Percentiles rank a stretch among this genome's conserved stretches.
phyloP scores from a whole-genome alignment of 2,888 invertebrate genomes.

The Leptodirus hochenwartii region DNA sequence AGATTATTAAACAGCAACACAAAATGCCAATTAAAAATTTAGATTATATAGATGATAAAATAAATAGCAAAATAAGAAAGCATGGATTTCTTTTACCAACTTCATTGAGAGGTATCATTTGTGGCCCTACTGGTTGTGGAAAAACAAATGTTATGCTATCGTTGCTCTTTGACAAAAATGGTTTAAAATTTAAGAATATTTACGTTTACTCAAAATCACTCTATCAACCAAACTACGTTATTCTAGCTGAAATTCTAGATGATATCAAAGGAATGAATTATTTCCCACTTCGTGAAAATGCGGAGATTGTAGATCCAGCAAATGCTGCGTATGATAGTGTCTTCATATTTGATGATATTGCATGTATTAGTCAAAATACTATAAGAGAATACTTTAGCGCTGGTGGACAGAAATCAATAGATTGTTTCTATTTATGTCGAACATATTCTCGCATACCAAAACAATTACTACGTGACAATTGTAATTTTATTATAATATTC shows the following conservation, averaged over 20 bases:
- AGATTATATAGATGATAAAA: conserved; percentile 2
- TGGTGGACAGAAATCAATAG: too few species aligned
- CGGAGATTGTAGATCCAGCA: conserved; percentile 6
- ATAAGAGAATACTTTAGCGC: too few species aligned
- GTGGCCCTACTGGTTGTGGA: conserved; percentile 19
- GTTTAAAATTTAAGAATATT: conserved; percentile 21
- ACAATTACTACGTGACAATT: too few species aligned
- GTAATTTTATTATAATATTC: too few species aligned
- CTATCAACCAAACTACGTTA: conserved; percentile 18
- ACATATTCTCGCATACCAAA: too few species aligned
- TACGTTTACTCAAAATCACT: conserved; percentile 20
- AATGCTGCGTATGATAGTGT: conserved; percentile 6
- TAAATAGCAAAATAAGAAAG: conserved; percentile 4
- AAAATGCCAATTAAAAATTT: conserved; percentile 6
- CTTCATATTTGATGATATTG: too few species aligned
- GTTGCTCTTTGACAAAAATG: conserved; percentile 19
- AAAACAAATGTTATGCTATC: conserved; percentile 22
- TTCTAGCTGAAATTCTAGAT: conserved; percentile 12
- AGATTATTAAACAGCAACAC: conserved; percentile 6
- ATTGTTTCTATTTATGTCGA: too few species aligned
- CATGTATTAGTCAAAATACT: too few species aligned
- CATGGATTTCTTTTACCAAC: conserved; percentile 7
- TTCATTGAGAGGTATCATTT: conserved; percentile 8
- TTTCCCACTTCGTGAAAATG: conserved; percentile 8
- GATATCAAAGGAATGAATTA: conserved; percentile 14